Conservation (phyloP, 1,140 invertebrate species). For the Drosophila burlai region DNA sequence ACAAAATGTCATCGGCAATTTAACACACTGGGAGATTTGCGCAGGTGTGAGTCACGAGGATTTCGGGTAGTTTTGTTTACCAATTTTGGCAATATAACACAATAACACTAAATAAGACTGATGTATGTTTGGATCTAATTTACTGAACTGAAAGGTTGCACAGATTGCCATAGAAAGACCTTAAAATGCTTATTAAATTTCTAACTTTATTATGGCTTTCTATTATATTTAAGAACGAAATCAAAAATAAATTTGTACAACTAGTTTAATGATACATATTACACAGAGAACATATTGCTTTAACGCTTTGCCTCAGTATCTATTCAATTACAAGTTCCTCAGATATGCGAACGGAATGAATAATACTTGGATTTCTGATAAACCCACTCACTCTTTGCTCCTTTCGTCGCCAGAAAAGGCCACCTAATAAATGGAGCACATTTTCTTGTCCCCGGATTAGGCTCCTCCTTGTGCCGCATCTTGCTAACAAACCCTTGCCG, state of each 20-base stretch:
- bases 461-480: not conserved
- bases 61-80: not conserved
- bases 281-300: not conserved
- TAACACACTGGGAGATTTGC: slow-evolving; percentile 23
- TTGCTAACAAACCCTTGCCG: slow-evolving; percentile 15
- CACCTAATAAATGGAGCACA: slow-evolving; percentile 26
- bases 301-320: not conserved
- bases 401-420: slow-evolving; percentile 4
- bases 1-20: slow-evolving; percentile 43
- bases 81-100: too few relatives aligned
- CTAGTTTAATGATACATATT: not conserved
- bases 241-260: not conserved
- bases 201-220: too few relatives aligned
- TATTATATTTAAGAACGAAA: too few relatives aligned
- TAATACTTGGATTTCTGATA: not conserved
- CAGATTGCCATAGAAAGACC: too few relatives aligned
- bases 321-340: not conserved
- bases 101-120: too few relatives aligned
- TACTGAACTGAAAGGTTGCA: not conserved
- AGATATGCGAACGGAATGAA: not conserved
- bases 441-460: slow-evolving; percentile 13
- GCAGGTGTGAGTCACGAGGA: not conserved
- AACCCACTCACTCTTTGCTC: not conserved
- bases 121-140: not conserved
- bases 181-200: not conserved